Percentiles rank a stretch among this genome's conserved stretches.
Conservation (phyloP, 2,797 vertebrate species). For the Chrosomus eos region DNA sequence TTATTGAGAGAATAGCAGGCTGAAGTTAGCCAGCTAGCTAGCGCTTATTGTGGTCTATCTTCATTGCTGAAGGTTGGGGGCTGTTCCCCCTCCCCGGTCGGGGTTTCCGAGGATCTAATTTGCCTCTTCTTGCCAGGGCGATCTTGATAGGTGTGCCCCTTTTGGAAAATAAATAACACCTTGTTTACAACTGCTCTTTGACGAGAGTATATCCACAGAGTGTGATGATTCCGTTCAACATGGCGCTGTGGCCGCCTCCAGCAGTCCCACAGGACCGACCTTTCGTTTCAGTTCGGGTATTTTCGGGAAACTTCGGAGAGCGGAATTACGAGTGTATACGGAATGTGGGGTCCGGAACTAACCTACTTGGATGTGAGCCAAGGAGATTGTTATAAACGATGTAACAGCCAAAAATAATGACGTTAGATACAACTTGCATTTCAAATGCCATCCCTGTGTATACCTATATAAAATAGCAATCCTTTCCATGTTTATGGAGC, state of each 20-base stretch:
- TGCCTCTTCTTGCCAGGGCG: slow-evolving; percentile 78
- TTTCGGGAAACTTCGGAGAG: slow-evolving; percentile 80
- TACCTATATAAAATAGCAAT: not conserved
- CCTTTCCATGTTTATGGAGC: not conserved
- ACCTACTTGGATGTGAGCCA: slow-evolving; percentile 11
- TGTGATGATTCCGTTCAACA: slow-evolving; percentile 91
- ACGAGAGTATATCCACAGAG: slow-evolving; percentile 80
- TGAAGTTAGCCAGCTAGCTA: slow-evolving; percentile 60
- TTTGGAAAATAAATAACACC: slow-evolving; percentile 79
- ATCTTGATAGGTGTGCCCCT: slow-evolving; percentile 82
- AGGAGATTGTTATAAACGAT: not conserved
- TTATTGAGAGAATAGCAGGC: slow-evolving; percentile 83
- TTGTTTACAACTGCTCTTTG: slow-evolving; percentile 75
- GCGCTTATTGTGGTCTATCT: slow-evolving; percentile 65
- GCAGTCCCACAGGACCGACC: slow-evolving; percentile 96
- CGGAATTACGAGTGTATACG: slow-evolving; percentile 43
- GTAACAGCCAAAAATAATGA: not conserved
- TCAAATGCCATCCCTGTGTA: not conserved
- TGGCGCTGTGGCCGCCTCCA: slow-evolving; percentile 98
- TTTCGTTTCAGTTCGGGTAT: slow-evolving; percentile 67
- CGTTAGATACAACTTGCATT: not conserved
- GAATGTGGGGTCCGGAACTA: not conserved
- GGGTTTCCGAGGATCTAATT: slow-evolving; percentile 81
- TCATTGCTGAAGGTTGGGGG: slow-evolving; percentile 81
- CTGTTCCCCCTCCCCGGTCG: slow-evolving; percentile 89